phyloP scores from a whole-genome alignment of 2,888 invertebrate genomes.

The Lobophora halterata region DNA sequence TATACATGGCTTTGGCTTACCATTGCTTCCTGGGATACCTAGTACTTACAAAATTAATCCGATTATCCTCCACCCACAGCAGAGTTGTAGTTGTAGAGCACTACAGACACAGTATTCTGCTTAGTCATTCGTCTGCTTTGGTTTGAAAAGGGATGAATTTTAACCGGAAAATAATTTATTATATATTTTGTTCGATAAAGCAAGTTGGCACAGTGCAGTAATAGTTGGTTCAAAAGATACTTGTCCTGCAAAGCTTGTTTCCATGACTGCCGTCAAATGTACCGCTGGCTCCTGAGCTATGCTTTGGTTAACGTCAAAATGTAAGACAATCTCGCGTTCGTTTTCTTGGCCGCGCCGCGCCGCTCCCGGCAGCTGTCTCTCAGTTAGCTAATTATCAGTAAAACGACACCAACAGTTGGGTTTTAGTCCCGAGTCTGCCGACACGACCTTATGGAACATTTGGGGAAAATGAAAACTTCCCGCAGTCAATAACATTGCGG shows the following conservation, averaged over 20 bases:
- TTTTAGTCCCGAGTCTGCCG: constrained; percentile 37
- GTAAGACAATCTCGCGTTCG: constrained; percentile 18
- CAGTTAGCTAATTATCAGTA: constrained; percentile 60
- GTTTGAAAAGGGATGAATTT: too few species aligned
- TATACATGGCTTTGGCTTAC: too few species aligned
- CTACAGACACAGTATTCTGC: too few species aligned
- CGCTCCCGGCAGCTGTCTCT: constrained; percentile 54
- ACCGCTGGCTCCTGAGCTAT: constrained; percentile 14
- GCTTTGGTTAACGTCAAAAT: constrained; percentile 18
- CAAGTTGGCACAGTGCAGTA: too few species aligned
- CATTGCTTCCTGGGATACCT: too few species aligned
- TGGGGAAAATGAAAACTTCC: constrained; percentile 40
- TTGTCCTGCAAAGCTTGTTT: background rate
- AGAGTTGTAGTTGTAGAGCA: too few species aligned
- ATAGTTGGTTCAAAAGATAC: too few species aligned
- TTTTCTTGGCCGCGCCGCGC: constrained; percentile 40
- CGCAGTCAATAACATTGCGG: constrained; percentile 46
- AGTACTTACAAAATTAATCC: too few species aligned
- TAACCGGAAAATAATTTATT: too few species aligned
- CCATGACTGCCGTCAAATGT: constrained; percentile 25
- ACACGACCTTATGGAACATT: constrained; percentile 56
- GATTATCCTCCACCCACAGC: too few species aligned
- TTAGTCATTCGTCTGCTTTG: too few species aligned
- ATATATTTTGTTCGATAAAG: too few species aligned
- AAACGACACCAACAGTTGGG: constrained; percentile 55